These are phyloP conservation scores for Drosophila imparisetae DNA, from an alignment of 2,888 invertebrate species.

Conservation along the genomic window DNA sequence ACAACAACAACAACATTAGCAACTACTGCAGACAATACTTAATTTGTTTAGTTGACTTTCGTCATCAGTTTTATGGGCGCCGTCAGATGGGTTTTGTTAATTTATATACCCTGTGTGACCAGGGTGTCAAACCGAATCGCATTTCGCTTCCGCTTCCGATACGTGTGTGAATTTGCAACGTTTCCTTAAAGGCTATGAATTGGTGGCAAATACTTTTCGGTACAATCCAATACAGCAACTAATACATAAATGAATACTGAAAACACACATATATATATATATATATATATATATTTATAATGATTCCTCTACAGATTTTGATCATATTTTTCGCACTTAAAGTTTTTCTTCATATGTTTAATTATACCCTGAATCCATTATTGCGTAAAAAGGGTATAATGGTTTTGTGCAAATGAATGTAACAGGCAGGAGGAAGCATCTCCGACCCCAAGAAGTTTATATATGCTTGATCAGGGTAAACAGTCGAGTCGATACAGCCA, in stretches of 20 bases:
- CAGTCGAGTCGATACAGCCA: no score
- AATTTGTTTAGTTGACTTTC: constrained; percentile 62
- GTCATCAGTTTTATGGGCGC: constrained; percentile 53
- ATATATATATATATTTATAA: no score
- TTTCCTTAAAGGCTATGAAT: neutral
- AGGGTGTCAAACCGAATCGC: neutral
- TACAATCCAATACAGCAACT: no score
- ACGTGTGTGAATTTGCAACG: neutral
- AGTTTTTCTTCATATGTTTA: neutral
- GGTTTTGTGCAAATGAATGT: no score
- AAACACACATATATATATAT: neutral
- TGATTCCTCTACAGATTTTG: no score
- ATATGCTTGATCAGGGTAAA: no score
- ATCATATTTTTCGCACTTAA: no score
- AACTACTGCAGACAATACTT: constrained; percentile 35
- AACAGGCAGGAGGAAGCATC: no score
- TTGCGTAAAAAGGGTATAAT: no score
- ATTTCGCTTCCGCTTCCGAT: neutral
- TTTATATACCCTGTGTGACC: constrained; percentile 36
- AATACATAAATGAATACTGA: neutral
- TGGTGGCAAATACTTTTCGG: neutral
- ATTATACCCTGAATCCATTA: no score
- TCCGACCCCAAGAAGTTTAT: no score
- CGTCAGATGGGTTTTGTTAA: constrained; percentile 44
- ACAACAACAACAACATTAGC: neutral